Evolutionary conservation across 2,888 invertebrate genomes (phyloP).

Genomic region (Drosophila sordidapex): DNA sequence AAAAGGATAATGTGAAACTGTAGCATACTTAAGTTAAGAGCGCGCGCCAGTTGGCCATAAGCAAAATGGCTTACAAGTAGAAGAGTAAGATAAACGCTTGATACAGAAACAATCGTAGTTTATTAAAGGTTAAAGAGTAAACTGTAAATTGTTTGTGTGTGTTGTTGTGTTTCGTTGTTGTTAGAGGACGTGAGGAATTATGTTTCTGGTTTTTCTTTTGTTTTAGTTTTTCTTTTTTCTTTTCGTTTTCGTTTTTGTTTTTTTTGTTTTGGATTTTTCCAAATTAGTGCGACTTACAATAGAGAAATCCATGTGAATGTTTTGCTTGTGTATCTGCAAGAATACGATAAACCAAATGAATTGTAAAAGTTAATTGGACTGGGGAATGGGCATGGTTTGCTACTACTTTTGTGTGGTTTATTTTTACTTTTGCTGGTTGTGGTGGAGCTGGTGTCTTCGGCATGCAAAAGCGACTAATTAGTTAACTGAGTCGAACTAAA

Average conservation of each 20-base stretch:
- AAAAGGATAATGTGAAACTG: slow-evolving; percentile 24
- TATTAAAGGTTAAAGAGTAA: slow-evolving; percentile 27
- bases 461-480: slow-evolving; percentile 54
- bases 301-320: slow-evolving; percentile 82
- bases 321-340: slow-evolving; percentile 82
- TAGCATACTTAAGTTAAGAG: slow-evolving; percentile 71
- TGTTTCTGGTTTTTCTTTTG: slow-evolving; percentile 16
- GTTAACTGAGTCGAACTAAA: slow-evolving; percentile 33
- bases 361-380: slow-evolving; percentile 74
- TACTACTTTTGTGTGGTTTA: slow-evolving; percentile 1
- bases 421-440: slow-evolving; percentile 16
- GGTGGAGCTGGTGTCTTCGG: slow-evolving; percentile 34
- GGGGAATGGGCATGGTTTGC: slow-evolving; percentile 39
- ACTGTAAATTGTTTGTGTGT: slow-evolving; percentile 31
- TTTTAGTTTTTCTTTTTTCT: slow-evolving; percentile 10
- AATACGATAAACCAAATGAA: slow-evolving; percentile 80
- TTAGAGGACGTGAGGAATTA: slow-evolving; percentile 39
- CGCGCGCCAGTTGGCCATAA: slow-evolving; percentile 46
- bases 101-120: slow-evolving; percentile 38
- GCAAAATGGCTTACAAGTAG: slow-evolving; percentile 23
- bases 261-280: slow-evolving; percentile 49
- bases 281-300: slow-evolving; percentile 81
- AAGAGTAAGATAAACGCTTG: slow-evolving; percentile 15
- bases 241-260: slow-evolving; percentile 4
- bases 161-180: slow-evolving; percentile 37